Evolutionary conservation across 2,888 invertebrate species (phyloP), one percentile per base, ranked within the genome.

Genomic region (Orchesellides sinensis): DNA sequence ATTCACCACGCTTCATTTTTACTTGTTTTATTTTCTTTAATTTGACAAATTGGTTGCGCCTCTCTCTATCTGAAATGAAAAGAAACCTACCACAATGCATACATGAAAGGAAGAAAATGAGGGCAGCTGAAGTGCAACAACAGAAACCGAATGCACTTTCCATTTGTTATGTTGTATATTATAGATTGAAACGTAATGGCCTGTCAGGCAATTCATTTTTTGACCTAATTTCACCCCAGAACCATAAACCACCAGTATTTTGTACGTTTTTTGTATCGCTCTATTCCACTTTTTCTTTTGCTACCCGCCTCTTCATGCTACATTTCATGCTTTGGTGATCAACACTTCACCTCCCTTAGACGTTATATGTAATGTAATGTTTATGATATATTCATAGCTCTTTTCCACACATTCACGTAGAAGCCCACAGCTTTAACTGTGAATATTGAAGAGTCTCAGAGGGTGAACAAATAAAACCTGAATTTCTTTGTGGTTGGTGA

Each of bases 201-300:
- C 56, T 75, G 59, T 49, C 29, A 59, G 68, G 59, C 8, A 29
- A 77, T 49, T 47, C 21, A 29, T 69, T 25, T 68, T 77, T 77
- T 77, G 77, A 77, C 77, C 77, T 27, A 77, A 47, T 77, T 77
- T 40, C 35, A 65, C 65, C 68, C 59, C 56, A 19, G 25, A n/a
- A 35, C 12, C 5, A 5, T 35, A 5, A 35, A 49, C 14, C 19
- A 5, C 49, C 19, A 14, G 19, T 12, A 49, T 19, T 49, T 49
- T 49, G 49, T 17, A n/a, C 14, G 5, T 5, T 49, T 5, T 19
- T n/a, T 49, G n/a, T 19, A n/a, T 49, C 19, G 14, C n/a, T 5
- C n/a, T 49, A n/a, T 14, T 49, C 5, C 49, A 6, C 4, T 19
- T 49, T 49, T 49, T 19, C 56, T 29, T 25, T 25, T 25, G 56